Evolutionary conservation across 2,113 vertebrate species (phyloP).

Genomic region (Willisornis vidua): DNA sequence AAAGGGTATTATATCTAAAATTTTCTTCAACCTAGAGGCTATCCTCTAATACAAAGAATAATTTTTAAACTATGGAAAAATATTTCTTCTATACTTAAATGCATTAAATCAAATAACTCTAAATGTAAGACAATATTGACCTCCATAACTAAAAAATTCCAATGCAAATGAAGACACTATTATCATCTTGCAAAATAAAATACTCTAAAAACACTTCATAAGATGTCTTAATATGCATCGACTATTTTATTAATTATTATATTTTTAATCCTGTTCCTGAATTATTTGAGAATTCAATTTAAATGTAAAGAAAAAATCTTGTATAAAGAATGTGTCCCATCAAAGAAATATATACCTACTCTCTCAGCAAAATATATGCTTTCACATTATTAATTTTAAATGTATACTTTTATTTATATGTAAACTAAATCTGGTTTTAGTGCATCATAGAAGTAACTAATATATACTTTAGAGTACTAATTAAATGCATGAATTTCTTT

Average conservation of each 20-base stretch:
- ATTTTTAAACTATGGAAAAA: background rate
- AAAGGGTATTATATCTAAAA: background rate
- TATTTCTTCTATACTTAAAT: background rate
- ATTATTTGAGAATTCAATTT: background rate
- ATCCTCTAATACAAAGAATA: background rate
- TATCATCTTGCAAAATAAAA: background rate
- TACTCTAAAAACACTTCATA: background rate
- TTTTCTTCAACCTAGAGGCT: background rate
- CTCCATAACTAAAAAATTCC: background rate
- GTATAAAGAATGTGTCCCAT: background rate
- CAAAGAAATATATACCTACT: background rate
- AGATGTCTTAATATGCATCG: background rate
- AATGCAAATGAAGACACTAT: background rate
- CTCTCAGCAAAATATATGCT: background rate
- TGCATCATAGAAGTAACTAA: background rate
- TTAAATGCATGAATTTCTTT: constrained; percentile 1
- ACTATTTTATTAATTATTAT: background rate
- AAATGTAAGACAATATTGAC: background rate
- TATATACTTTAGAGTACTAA: background rate
- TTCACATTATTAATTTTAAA: background rate
- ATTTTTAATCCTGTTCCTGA: background rate
- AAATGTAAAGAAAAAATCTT: background rate
- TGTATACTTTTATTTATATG: background rate
- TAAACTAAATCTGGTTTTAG: background rate
- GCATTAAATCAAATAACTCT: background rate